phyloP scores from a whole-genome alignment of 2,888 invertebrate species.

The Acleris literana region DNA sequence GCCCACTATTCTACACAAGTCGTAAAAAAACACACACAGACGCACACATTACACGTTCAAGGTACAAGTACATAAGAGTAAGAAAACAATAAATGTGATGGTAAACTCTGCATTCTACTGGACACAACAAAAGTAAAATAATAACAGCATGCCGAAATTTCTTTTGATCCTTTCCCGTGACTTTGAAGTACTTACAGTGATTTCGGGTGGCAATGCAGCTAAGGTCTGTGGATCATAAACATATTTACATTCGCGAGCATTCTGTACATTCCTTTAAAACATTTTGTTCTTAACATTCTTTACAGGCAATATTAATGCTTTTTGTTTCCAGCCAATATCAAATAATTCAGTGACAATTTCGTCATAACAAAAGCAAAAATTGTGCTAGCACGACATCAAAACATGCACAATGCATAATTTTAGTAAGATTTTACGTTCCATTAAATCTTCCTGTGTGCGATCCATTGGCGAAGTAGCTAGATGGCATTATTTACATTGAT shows the following conservation, averaged over 20 bases:
- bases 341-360: slow-evolving; percentile 33
- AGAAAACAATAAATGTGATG: too few species aligned
- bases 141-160: slow-evolving; percentile 16
- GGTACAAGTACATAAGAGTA: too few species aligned
- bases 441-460: slow-evolving; percentile 46
- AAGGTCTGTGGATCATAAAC: slow-evolving; percentile 89
- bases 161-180: slow-evolving; percentile 36
- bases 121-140: neutral
- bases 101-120: too few species aligned
- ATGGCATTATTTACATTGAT: slow-evolving; percentile 51
- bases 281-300: slow-evolving; percentile 33
- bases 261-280: slow-evolving; percentile 29
- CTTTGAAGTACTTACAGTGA: slow-evolving; percentile 87
- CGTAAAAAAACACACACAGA: too few species aligned
- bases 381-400: slow-evolving; percentile 47
- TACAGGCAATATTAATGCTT: slow-evolving; percentile 35
- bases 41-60: too few species aligned
- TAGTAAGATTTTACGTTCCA: slow-evolving; percentile 42
- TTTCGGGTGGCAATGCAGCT: slow-evolving; percentile 90
- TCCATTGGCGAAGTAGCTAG: slow-evolving; percentile 43
- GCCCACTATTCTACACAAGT: too few species aligned
- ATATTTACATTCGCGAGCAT: slow-evolving; percentile 74
- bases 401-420: slow-evolving; percentile 46
- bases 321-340: slow-evolving; percentile 27
- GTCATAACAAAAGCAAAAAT: slow-evolving; percentile 38